A percentile compares a stretch with the other conserved stretches of the same genome.
Conservation (phyloP, 2,797 vertebrate species). For the Echeneis naucrates region DNA sequence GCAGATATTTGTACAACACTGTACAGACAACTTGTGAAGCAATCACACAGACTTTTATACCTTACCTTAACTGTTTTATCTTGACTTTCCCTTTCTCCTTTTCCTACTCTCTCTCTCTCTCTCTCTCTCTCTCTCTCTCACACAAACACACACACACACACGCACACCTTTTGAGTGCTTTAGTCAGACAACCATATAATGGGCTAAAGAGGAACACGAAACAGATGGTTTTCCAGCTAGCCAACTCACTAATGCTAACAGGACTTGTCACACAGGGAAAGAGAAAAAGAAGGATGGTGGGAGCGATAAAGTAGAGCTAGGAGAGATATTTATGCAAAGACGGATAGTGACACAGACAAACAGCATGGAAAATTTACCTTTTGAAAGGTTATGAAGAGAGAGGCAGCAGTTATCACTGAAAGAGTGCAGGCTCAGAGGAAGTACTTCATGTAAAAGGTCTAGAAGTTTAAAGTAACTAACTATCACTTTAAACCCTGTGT, state of each 20-base stretch:
- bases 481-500: not conserved
- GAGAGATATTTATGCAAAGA: constrained; percentile 23
- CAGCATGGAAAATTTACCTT: constrained; percentile 20
- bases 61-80: constrained; percentile 20
- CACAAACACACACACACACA: constrained; percentile 41
- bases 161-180: constrained; percentile 47
- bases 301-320: constrained; percentile 33
- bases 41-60: constrained; percentile 43
- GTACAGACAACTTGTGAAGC: constrained; percentile 40
- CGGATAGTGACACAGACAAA: constrained; percentile 21
- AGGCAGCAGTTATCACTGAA: constrained; percentile 11
- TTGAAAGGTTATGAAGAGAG: constrained; percentile 25
- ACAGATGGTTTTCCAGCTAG: constrained; percentile 77
- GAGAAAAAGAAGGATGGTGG: constrained; percentile 31
- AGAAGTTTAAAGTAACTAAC: constrained; percentile 10
- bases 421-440: not conserved
- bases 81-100: constrained; percentile 3
- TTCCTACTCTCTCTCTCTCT: constrained; percentile 2
- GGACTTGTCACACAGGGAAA: constrained; percentile 62
- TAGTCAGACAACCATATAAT: constrained; percentile 73
- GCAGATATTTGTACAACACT: constrained; percentile 29
- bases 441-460: not conserved
- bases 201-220: constrained; percentile 73
- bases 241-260: constrained; percentile 73
- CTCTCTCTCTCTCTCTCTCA: constrained; percentile 17